phyloP scores from a whole-genome alignment of 2,797 vertebrate species.

The Anabacerthia variegaticeps region DNA sequence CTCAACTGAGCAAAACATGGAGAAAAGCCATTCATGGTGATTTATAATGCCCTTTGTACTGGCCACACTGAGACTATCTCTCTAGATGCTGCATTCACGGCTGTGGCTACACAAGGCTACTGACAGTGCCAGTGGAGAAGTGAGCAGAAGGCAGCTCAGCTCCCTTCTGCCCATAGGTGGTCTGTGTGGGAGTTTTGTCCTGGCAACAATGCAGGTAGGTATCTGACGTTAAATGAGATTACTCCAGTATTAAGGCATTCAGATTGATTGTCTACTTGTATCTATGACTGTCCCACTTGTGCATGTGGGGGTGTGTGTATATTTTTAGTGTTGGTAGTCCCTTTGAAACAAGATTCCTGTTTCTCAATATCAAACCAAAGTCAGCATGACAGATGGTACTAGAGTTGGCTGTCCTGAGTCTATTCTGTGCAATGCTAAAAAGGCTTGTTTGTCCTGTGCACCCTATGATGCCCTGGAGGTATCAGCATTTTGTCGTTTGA shows the following conservation, averaged over 20 bases:
- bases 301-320: not conserved
- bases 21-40: not conserved
- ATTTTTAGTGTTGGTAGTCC: not conserved
- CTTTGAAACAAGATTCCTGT: not conserved
- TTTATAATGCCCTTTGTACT: not conserved
- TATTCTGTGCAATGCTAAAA: not conserved
- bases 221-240: not conserved
- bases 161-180: not conserved
- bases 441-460: not conserved
- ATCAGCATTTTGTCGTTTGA: not conserved
- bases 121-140: not conserved
- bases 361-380: not conserved
- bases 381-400: not conserved
- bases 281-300: not conserved
- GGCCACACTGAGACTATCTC: not conserved
- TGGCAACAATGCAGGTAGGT: not conserved
- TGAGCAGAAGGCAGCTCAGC: not conserved
- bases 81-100: not conserved
- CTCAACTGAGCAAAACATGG: not conserved
- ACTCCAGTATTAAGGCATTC: not conserved
- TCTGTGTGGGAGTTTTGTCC: not conserved
- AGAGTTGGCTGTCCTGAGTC: not conserved
- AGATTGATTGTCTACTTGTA: not conserved
- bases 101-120: not conserved
- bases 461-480: not conserved